Percentiles rank a stretch among this genome's conserved stretches.
These are phyloP conservation scores for Wasmannia auropunctata DNA, from an alignment of 1,140 invertebrate species.

Conservation along the genomic window DNA sequence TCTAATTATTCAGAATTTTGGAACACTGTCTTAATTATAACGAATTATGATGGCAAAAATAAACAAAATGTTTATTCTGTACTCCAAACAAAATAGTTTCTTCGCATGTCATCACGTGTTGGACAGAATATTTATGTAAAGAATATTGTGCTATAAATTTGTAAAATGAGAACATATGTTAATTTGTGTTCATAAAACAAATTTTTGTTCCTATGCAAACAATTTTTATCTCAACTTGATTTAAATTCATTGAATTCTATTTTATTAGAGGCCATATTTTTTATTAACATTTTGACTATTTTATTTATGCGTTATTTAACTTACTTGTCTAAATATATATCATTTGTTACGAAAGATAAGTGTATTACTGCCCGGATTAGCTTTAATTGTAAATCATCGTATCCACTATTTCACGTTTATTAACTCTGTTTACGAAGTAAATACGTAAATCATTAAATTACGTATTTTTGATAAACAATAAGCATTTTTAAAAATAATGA, in stretches of 20 bases:
- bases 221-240: neutral
- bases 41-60: neutral
- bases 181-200: neutral
- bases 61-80: neutral
- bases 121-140: neutral
- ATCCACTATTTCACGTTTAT: neutral
- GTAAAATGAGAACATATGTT: neutral
- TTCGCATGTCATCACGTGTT: neutral
- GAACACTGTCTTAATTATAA: neutral
- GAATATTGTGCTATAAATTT: neutral
- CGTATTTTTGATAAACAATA: neutral
- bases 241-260: neutral
- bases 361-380: neutral
- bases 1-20: too few species aligned
- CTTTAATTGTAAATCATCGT: neutral
- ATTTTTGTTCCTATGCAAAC: neutral
- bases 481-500: neutral
- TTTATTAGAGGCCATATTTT: neutral
- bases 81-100: neutral
- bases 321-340: neutral
- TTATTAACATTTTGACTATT: neutral
- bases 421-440: neutral
- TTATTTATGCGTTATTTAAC: neutral
- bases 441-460: neutral
- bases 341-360: neutral